Evolutionary conservation across 2,888 invertebrate species (phyloP).

Genomic region (Ochropleura leucogaster): DNA sequence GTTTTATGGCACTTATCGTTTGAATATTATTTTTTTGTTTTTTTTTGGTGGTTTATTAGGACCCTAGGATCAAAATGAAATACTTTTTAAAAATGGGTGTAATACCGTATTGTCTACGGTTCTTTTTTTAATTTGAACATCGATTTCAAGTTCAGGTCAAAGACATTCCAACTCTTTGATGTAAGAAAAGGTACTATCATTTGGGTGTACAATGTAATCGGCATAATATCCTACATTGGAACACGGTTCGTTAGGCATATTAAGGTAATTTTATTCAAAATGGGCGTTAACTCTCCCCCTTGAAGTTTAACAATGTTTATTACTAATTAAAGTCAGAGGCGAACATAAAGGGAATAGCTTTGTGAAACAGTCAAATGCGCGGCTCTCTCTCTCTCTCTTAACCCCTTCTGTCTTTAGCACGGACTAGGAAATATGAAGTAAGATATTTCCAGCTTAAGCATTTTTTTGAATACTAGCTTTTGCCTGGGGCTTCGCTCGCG

Average conservation of each 20-base stretch:
- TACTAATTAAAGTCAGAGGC: constrained; percentile 57
- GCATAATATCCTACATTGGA: constrained; percentile 41
- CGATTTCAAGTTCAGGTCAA: neutral
- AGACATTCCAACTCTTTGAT: neutral
- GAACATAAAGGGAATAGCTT: constrained; percentile 47
- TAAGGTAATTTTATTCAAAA: constrained; percentile 67
- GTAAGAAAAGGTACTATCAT: constrained; percentile 6
- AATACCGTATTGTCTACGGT: no score
- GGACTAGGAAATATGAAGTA: constrained; percentile 10
- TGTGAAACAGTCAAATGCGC: constrained; percentile 39
- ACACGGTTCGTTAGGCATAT: constrained; percentile 51
- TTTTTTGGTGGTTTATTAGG: no score
- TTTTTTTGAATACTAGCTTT: neutral
- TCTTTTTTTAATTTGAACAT: neutral
- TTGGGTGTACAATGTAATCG: constrained; percentile 33
- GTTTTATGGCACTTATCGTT: no score
- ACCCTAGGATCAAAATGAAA: no score
- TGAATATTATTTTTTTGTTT: no score
- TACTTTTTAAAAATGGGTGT: no score
- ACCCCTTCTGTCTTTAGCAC: constrained; percentile 3
- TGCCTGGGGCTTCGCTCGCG: no score
- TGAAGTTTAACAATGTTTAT: constrained; percentile 60
- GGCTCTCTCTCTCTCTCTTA: neutral
- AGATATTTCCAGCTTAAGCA: constrained; percentile 6
- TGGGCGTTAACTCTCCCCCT: constrained; percentile 51